Percentiles rank a stretch among this genome's conserved stretches.
Evolutionary conservation across 2,113 vertebrate species (phyloP).

Genomic region (Hippocampus guttulatus): DNA sequence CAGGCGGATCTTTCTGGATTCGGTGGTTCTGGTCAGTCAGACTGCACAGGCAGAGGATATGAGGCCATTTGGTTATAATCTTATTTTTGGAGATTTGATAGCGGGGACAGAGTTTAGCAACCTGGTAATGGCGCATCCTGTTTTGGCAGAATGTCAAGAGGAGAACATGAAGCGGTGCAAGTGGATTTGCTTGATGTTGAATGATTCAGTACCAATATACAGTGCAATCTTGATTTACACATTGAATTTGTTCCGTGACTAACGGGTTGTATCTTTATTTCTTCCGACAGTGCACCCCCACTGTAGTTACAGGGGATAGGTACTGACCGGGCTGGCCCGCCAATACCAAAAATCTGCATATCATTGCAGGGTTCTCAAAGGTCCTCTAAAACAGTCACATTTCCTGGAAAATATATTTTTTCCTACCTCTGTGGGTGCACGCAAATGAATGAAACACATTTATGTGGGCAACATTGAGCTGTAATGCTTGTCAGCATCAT

Average conservation of each 20-base stretch:
- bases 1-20: slow-evolving; percentile 42
- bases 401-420: no score
- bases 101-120: slow-evolving; percentile 24
- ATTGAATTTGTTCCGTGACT: neutral
- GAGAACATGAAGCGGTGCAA: slow-evolving; percentile 18
- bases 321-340: no score
- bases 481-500: no score
- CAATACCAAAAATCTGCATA: no score
- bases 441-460: no score
- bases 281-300: no score
- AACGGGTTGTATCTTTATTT: neutral
- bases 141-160: slow-evolving; percentile 21
- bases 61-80: slow-evolving; percentile 41
- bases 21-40: slow-evolving; percentile 31
- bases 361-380: no score
- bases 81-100: slow-evolving; percentile 50
- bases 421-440: no score
- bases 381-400: no score
- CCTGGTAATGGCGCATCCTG: slow-evolving; percentile 35
- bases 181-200: slow-evolving; percentile 22
- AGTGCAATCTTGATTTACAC: neutral
- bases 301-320: no score
- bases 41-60: slow-evolving; percentile 16
- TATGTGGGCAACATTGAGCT: no score
- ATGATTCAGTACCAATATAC: slow-evolving; percentile 23